Percentiles rank a stretch among this genome's conserved stretches.
These are phyloP conservation scores for Taphrorychus bicolor DNA, from an alignment of 2,888 invertebrate genomes.

Conservation along the genomic window DNA sequence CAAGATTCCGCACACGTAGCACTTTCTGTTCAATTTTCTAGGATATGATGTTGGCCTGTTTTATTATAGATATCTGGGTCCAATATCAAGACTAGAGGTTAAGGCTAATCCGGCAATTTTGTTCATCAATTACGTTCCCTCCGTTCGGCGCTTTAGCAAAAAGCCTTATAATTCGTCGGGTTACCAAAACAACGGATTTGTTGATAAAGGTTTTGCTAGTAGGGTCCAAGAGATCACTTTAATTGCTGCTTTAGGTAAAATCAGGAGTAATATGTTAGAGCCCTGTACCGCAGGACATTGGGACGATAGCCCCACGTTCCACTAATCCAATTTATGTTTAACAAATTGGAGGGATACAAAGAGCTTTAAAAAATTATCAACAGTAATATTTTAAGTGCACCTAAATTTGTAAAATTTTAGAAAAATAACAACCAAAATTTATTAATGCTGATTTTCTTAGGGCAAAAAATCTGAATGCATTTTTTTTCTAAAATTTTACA, in stretches of 20 bases:
- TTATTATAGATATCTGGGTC: constrained; percentile 53
- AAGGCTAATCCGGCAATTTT: constrained; percentile 47
- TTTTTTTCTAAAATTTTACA: too few relatives aligned
- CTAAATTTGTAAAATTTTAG: too few relatives aligned
- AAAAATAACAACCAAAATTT: too few relatives aligned
- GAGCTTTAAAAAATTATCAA: too few relatives aligned
- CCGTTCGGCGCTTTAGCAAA: background rate
- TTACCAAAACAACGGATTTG: background rate
- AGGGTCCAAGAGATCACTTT: background rate
- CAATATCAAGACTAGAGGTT: constrained; percentile 48
- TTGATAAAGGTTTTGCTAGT: constrained; percentile 3
- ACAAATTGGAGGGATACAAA: too few relatives aligned
- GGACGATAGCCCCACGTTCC: too few relatives aligned
- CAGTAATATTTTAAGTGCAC: too few relatives aligned
- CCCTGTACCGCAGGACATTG: background rate
- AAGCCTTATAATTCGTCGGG: constrained; percentile 6
- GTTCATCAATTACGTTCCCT: constrained; percentile 10
- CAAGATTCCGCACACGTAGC: constrained; percentile 57
- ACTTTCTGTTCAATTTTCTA: constrained; percentile 53
- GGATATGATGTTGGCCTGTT: constrained; percentile 53
- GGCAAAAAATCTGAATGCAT: too few relatives aligned
- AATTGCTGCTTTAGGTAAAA: background rate
- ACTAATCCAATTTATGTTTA: too few relatives aligned
- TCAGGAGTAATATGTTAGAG: background rate
- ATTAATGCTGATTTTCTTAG: too few relatives aligned